Evolutionary conservation across 2,888 invertebrate species (phyloP).

Genomic region (Limnephilus auricula): DNA sequence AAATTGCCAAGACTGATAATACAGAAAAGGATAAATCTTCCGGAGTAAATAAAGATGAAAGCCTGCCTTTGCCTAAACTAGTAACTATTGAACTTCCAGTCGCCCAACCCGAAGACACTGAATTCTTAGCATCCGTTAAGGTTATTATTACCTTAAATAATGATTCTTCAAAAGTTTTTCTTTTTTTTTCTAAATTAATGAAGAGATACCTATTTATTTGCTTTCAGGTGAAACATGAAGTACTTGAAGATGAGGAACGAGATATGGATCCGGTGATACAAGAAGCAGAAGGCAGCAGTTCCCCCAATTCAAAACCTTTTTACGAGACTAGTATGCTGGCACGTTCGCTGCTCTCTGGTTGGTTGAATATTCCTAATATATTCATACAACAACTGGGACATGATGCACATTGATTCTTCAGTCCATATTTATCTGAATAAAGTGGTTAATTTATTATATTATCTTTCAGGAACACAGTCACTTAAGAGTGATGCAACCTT

Average conservation of each 20-base stretch:
- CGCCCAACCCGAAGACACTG: conserved; percentile 72
- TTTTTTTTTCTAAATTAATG: too few relatives aligned
- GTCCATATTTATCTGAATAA: background rate
- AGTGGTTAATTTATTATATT: background rate
- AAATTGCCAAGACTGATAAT: conserved; percentile 46
- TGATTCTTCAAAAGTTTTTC: background rate
- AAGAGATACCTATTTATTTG: too few relatives aligned
- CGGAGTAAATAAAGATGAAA: background rate
- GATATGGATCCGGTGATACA: conserved; percentile 47
- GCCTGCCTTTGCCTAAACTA: conserved; percentile 67
- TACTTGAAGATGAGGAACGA: conserved; percentile 52
- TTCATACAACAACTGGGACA: background rate
- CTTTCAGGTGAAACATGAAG: conserved; percentile 63
- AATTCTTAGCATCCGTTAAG: conserved; percentile 36
- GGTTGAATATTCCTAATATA: background rate
- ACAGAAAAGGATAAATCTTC: conserved; percentile 68
- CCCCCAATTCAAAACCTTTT: conserved; percentile 69
- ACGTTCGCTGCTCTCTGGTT: conserved; percentile 76
- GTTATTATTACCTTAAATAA: background rate
- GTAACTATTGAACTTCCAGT: conserved; percentile 70
- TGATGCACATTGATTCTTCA: background rate
- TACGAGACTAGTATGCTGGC: conserved; percentile 78
- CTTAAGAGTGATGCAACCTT: conserved; percentile 73
- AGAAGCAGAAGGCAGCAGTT: conserved; percentile 25
- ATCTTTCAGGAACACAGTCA: conserved; percentile 74